phyloP scores from a whole-genome alignment of 1,140 invertebrate genomes.

The Drosophila cardini region DNA sequence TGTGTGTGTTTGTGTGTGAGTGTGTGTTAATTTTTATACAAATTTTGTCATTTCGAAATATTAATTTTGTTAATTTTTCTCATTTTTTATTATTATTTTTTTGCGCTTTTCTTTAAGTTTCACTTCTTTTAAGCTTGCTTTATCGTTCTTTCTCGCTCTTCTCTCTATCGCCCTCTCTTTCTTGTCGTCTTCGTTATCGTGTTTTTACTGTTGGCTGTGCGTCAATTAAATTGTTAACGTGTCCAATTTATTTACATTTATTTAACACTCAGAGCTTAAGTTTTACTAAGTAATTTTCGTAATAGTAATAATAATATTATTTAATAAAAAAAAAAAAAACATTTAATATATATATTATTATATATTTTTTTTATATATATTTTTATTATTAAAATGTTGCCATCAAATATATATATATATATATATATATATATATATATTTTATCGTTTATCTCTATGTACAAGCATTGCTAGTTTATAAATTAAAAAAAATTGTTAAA shows the following conservation, averaged over 20 bases:
- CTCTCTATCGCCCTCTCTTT: neutral
- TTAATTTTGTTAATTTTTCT: constrained; percentile 8
- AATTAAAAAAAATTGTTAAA: constrained; percentile 55
- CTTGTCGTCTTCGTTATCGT: neutral
- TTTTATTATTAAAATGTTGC: constrained; percentile 64
- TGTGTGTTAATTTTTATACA: constrained; percentile 15
- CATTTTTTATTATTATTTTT: constrained; percentile 18
- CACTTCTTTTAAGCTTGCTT: neutral
- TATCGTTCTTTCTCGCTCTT: neutral
- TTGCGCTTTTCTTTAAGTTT: constrained; percentile 31
- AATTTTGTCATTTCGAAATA: constrained; percentile 7
- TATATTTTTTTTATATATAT: constrained; percentile 45
- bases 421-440: constrained; percentile 49
- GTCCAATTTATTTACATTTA: constrained; percentile 67
- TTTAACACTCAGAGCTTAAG: constrained; percentile 76
- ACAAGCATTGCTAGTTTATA: constrained; percentile 76
- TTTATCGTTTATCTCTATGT: constrained; percentile 40
- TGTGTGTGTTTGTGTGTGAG: constrained; percentile 4
- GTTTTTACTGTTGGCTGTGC: constrained; percentile 39
- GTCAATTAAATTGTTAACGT: constrained; percentile 69
- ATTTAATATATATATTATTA: constrained; percentile 49
- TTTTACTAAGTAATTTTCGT: constrained; percentile 40
- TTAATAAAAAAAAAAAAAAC: constrained; percentile 63
- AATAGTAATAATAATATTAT: constrained; percentile 24
- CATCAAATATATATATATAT: constrained; percentile 48